Base-by-base conservation (phyloP, 1,140 invertebrate genomes). In the Microplitis demolitor region DNA sequence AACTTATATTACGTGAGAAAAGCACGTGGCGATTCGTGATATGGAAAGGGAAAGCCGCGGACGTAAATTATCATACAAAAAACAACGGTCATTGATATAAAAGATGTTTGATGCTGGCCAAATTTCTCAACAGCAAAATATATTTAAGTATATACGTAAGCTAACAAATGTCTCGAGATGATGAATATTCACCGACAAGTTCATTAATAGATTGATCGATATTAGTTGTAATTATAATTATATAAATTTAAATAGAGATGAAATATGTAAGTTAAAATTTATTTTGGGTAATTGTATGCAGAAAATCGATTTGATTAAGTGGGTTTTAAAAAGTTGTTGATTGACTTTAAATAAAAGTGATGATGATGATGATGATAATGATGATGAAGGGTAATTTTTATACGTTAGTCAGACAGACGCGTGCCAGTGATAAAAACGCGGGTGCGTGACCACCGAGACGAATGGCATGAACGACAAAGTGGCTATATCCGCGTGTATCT, bases 401-500 rank as follows among this genome's bases (percentile, higher is more conserved):
- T 54, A 11, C 5, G 13, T 14, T 14, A 14, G 53, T 5, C n/a
- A 1, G n/a, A 54, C 13, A 54, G 53, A 58, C 56, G 56, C 33
- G 35, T 62, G 60, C 60, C 33, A 37, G 60, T 62, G 60, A 62
- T 62, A 62, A 62, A 62, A 37, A 62, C 31, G 13, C 50, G 64
- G 53, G 64, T 72, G 71, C 56, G 71, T 72, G 71, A 72, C 66
- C 66, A 67, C 39, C 54, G 35, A 71, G 16, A 11, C 45, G 45
- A 63, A 34, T 61, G 61, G 50, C 50, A 62, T 33, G 33, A 61
- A 67, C 64, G 50, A 64, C 39, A 56, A 71, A 67, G 50, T 64
- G 24, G 68, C 63, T 58, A 60, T 69, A 69, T 74, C 72, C 67
- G 66, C 66, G 66, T 71, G 66, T 74, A 74, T 74, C 72, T 74